Evolutionary conservation across 2,797 vertebrate species (phyloP).

Genomic region (Enteromius trimaculatus): DNA sequence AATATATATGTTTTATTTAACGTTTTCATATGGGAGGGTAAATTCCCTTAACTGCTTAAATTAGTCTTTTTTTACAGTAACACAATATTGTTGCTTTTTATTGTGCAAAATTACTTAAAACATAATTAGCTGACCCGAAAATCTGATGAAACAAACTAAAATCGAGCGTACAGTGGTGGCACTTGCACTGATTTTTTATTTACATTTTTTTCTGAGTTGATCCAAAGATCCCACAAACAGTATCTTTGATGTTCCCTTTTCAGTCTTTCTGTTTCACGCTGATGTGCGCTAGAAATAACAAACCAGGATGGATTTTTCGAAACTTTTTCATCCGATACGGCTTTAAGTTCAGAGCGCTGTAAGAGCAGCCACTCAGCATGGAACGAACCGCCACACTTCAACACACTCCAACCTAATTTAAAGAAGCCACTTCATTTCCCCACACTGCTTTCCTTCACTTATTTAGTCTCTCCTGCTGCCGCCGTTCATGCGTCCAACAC

Average conservation of each 20-base stretch:
- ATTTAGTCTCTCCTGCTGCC: constrained; percentile 23
- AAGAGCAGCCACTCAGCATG: constrained; percentile 18
- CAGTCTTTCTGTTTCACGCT: constrained; percentile 6
- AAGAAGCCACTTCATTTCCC: constrained; percentile 41
- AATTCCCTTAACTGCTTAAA: background rate
- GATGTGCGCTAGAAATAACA: constrained; percentile 2
- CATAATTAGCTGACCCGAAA: background rate
- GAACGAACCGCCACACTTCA: constrained; percentile 29
- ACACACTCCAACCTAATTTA: constrained; percentile 28
- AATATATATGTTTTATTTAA: background rate
- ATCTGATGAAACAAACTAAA: background rate
- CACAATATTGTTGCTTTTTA: background rate
- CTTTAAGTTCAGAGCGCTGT: constrained; percentile 30
- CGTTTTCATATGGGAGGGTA: background rate
- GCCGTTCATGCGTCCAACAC: background rate
- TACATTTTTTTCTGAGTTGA: background rate
- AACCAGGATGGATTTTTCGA: constrained; percentile 15
- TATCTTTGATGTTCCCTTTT: constrained; percentile 10
- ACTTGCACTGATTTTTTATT: background rate
- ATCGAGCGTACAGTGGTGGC: background rate
- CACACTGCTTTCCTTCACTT: constrained; percentile 23
- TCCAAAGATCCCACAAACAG: constrained; percentile 17
- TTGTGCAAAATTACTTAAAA: background rate
- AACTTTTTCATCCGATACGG: constrained; percentile 21
- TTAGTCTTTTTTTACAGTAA: background rate